phyloP scores from a whole-genome alignment of 2,888 invertebrate genomes.

The Heliothis peltigera region DNA sequence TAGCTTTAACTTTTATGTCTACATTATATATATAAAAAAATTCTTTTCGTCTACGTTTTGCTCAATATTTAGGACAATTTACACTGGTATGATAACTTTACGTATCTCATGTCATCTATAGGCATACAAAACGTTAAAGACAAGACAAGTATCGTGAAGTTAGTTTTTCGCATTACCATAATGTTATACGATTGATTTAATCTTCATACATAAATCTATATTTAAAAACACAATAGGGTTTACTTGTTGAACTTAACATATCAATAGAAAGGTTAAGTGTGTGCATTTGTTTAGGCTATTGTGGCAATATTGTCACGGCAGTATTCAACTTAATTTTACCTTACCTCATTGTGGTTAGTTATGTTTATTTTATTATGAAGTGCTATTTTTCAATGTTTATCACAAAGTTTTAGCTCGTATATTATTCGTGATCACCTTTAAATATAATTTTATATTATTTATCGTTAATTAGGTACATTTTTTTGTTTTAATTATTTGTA shows the following conservation, averaged over 20 bases:
- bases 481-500: constrained; percentile 10
- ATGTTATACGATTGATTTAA: constrained; percentile 44
- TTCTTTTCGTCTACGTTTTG: constrained; percentile 6
- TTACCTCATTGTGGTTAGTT: constrained; percentile 64
- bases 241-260: constrained; percentile 59
- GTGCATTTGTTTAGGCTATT: constrained; percentile 63
- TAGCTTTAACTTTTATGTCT: background rate
- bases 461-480: background rate
- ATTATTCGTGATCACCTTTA: background rate
- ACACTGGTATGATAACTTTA: constrained; percentile 17
- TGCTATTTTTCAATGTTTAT: constrained; percentile 32
- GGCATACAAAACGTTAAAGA: constrained; percentile 20
- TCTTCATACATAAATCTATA: constrained; percentile 43
- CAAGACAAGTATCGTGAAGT: constrained; percentile 19
- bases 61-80: constrained; percentile 19
- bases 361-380: constrained; percentile 14
- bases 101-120: constrained; percentile 37
- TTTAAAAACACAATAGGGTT: constrained; percentile 53
- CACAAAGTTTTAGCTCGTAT: background rate
- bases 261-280: constrained; percentile 61
- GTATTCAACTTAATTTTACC: constrained; percentile 61
- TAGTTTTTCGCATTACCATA: constrained; percentile 31
- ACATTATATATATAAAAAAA: constrained; percentile 4
- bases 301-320: constrained; percentile 50
- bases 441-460: constrained; percentile 2